A percentile compares a stretch with the other conserved stretches of the same genome.
These are phyloP conservation scores for Metallyticus violacea DNA, from an alignment of 2,888 invertebrate genomes.

Conservation along the genomic window DNA sequence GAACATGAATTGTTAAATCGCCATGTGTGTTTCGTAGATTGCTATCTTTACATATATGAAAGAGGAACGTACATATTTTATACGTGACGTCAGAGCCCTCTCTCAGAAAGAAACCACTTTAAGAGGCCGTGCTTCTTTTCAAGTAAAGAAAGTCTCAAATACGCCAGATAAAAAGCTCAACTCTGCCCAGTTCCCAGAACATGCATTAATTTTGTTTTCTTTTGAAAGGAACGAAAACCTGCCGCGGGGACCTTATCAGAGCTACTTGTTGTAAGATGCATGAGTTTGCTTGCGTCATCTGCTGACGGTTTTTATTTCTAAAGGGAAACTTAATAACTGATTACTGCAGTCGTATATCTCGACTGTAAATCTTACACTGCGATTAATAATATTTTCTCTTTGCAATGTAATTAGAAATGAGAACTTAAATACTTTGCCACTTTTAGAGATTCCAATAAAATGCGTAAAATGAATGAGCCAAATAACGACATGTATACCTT, in stretches of 20 bases:
- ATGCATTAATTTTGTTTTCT: slow-evolving; percentile 8
- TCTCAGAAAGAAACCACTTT: background rate
- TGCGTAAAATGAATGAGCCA: too few relatives aligned
- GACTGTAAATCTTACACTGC: too few relatives aligned
- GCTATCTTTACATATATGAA: background rate
- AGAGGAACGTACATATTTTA: background rate
- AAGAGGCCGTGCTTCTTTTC: background rate
- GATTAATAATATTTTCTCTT: too few relatives aligned
- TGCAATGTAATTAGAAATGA: too few relatives aligned
- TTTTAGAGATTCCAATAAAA: too few relatives aligned
- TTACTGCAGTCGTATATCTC: too few relatives aligned
- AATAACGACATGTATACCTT: too few relatives aligned
- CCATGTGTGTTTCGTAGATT: background rate
- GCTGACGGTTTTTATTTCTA: background rate
- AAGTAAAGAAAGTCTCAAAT: background rate
- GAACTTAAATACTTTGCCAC: too few relatives aligned
- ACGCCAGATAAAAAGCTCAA: too few relatives aligned
- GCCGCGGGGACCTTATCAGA: background rate
- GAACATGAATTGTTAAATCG: background rate
- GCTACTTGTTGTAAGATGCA: background rate
- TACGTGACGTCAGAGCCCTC: background rate
- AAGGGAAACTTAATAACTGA: background rate
- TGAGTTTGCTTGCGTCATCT: background rate
- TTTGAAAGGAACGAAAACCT: background rate
- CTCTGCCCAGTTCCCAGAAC: background rate